Evolutionary conservation across 2,888 invertebrate genomes (phyloP), one percentile per base, ranked within the genome.

Genomic region (Tethea ocularis): DNA sequence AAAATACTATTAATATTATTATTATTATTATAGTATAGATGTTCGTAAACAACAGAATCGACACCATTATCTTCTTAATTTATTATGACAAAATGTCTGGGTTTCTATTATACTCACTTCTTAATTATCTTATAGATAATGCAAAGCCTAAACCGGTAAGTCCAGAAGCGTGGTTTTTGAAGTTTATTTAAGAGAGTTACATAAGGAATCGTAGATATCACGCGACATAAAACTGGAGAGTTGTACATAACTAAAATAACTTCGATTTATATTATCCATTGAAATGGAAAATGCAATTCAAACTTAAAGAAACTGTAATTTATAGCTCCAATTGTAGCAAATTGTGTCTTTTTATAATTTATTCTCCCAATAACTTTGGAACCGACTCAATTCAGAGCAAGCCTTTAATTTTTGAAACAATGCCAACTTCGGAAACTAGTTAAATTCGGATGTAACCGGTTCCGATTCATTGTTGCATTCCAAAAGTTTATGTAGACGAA

Each of bases 361-460:
- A 69, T 66, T 66, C 62, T 57, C 61, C 57, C 63, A 61, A 66
- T 74, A 73, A 66, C 61, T 69, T 60, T 23, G 64, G 66, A 61
- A 69, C 64, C 17, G 64, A 64, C 63, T 66, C 66, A 68, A 77
- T 72, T 66, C 63, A 64, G 68, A 61, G 60, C 66, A 65, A 65
- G 60, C 64, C 73, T 73, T 78, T 75, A 76, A 74, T 78, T 81
- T 75, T 83, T 86, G 85, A 77, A 75, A 71, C 68, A 61, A 63
- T 71, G 85, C 85, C 85, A 86, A 83, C 69, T 82, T 77, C 61
- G 64, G 61, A 63, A 73, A 78, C 77, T 80, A 74, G 81, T 82
- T 83, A 76, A 80, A 82, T 81, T 77, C 70, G 66, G 66, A 72
- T 75, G 64, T 70, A 78, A 74, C 74, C 71, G 46, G 72, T 75